phyloP scores from a whole-genome alignment of 2,888 invertebrate species.

The Anoplius nigerrimus region DNA sequence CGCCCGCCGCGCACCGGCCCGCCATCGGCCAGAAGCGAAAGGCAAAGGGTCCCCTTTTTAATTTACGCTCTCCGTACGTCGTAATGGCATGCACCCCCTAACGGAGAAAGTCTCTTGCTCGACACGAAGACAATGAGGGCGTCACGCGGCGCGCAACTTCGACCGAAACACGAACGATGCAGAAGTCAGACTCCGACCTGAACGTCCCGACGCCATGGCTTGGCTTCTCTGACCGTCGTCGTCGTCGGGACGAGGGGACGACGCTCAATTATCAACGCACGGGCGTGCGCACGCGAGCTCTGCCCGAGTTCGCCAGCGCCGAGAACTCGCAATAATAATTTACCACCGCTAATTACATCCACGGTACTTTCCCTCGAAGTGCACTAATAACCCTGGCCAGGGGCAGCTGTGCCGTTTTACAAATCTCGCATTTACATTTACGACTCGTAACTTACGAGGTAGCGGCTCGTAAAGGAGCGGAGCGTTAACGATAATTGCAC shows the following conservation, averaged over 20 bases:
- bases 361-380: conserved; percentile 31
- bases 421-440: conserved; percentile 59
- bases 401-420: conserved; percentile 50
- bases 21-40: background rate
- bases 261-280: too few species aligned
- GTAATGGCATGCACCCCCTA: conserved; percentile 20
- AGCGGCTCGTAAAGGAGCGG: conserved; percentile 50
- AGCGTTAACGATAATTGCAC: conserved; percentile 57
- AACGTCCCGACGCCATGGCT: too few species aligned
- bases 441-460: conserved; percentile 53
- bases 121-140: too few species aligned
- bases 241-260: background rate
- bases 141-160: too few species aligned
- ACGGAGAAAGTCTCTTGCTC: too few species aligned
- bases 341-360: conserved; percentile 51
- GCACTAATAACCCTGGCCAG: conserved; percentile 46
- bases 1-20: too few species aligned
- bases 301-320: background rate
- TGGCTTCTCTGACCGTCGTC: too few species aligned
- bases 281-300: too few species aligned
- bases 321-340: conserved; percentile 47
- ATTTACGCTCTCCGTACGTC: conserved; percentile 8
- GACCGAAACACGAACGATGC: too few species aligned
- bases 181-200: too few species aligned
- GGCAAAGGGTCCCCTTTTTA: conserved; percentile 1